Evolutionary conservation across 1,140 invertebrate species (phyloP).

Genomic region (Zaprionus davidi): DNA sequence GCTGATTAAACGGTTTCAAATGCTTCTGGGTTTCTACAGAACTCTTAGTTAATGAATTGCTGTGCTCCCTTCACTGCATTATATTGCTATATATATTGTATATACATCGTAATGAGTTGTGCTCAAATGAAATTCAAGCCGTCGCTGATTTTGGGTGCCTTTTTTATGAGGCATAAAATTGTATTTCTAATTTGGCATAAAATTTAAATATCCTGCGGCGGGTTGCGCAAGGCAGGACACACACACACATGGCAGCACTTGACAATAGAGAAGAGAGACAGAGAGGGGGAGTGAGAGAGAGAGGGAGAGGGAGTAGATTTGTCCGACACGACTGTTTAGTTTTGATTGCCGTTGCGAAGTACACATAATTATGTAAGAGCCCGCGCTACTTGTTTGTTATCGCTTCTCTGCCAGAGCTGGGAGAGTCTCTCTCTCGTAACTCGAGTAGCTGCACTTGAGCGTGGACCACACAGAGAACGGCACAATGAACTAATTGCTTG

Average conservation of each 20-base stretch:
- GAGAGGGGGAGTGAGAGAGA: neutral
- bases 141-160: conserved; percentile 49
- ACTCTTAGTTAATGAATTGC: conserved; percentile 57
- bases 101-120: conserved; percentile 9
- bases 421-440: conserved; percentile 9
- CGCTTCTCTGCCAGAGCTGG: conserved; percentile 3
- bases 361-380: conserved; percentile 71
- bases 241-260: conserved; percentile 51
- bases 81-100: neutral
- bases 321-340: conserved; percentile 8
- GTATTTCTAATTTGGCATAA: conserved; percentile 78
- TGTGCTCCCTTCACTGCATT: neutral
- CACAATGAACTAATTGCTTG: conserved; percentile 76
- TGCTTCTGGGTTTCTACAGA: neutral
- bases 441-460: conserved; percentile 53
- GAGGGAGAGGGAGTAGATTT: conserved; percentile 17
- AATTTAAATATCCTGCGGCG: conserved; percentile 68
- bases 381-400: conserved; percentile 58
- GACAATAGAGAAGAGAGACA: conserved; percentile 18
- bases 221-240: conserved; percentile 43
- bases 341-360: conserved; percentile 69
- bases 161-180: conserved; percentile 72
- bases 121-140: conserved; percentile 45
- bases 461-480: conserved; percentile 72
- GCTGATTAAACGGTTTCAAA: conserved; percentile 50